Evolutionary conservation across 2,888 invertebrate genomes (phyloP).

Genomic region (Sinhomidia bicolor): DNA sequence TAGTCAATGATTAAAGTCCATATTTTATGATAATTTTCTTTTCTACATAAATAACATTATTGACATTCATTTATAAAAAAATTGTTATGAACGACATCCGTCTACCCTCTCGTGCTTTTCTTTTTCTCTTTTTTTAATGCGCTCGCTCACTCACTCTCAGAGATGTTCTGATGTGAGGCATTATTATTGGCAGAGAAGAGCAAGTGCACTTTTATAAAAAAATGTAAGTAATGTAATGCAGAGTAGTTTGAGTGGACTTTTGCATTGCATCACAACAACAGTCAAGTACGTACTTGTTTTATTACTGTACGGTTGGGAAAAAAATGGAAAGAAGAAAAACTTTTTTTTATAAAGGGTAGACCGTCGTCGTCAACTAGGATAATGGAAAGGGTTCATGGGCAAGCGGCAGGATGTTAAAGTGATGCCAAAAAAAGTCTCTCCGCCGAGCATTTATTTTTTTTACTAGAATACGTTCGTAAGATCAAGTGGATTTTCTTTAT

Average conservation of each 20-base stretch:
- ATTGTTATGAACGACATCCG: conserved; percentile 59
- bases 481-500: conserved; percentile 21
- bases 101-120: conserved; percentile 43
- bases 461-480: neutral
- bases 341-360: conserved; percentile 47
- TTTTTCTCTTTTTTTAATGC: neutral
- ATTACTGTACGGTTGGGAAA: conserved; percentile 26
- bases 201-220: conserved; percentile 27
- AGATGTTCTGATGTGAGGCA: neutral
- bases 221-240: neutral
- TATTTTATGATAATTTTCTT: conserved; percentile 41
- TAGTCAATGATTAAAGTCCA: conserved; percentile 47
- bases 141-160: neutral
- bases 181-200: conserved; percentile 6
- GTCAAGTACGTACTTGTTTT: conserved; percentile 7
- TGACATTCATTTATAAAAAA: conserved; percentile 48
- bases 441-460: neutral
- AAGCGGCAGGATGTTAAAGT: neutral
- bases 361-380: neutral
- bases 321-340: conserved; percentile 23
- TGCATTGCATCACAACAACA: conserved; percentile 13
- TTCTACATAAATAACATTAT: conserved; percentile 26
- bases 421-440: neutral
- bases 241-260: conserved; percentile 2
- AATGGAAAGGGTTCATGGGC: conserved; percentile 46